A percentile compares a stretch with the other conserved stretches of the same genome.
These are phyloP conservation scores for Acrocyrtus sp. DNA, from an alignment of 2,888 invertebrate genomes.

Conservation along the genomic window DNA sequence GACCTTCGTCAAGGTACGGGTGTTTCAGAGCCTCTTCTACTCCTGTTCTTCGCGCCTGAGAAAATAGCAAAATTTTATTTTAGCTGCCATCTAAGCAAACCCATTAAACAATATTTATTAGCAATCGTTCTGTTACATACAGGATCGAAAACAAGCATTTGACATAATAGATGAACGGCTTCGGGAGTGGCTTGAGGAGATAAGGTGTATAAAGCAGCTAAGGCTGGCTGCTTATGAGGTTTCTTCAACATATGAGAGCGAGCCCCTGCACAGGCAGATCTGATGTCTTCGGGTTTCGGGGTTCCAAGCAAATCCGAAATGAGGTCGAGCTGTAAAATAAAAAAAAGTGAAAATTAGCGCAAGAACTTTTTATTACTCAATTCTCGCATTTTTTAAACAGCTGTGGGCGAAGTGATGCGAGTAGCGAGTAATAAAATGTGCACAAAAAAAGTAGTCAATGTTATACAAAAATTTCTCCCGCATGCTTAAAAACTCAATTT, in stretches of 20 bases:
- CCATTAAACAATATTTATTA: no score
- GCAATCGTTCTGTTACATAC: conserved; percentile 70
- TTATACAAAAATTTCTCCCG: not conserved
- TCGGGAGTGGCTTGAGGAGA: conserved; percentile 96
- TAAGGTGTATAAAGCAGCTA: conserved; percentile 90
- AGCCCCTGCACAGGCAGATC: conserved; percentile 96
- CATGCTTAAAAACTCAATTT: no score
- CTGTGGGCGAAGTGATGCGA: not conserved
- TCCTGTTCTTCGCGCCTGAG: conserved; percentile 89
- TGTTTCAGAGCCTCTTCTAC: conserved; percentile 96
- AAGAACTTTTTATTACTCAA: no score
- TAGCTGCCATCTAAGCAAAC: no score
- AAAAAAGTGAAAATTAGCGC: conserved; percentile 23
- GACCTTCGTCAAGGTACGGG: conserved; percentile 97
- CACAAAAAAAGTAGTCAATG: not conserved
- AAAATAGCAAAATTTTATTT: no score
- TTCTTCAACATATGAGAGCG: conserved; percentile 89
- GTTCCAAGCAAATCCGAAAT: conserved; percentile 98
- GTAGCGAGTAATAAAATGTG: not conserved
- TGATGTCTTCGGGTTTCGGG: conserved; percentile 95
- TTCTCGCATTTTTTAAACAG: not conserved
- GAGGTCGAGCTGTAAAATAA: conserved; percentile 81
- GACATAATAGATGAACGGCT: conserved; percentile 95
- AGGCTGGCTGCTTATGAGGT: conserved; percentile 87
- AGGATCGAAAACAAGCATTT: conserved; percentile 99